Base-by-base conservation (phyloP, 2,888 invertebrate genomes). In the Omphaloscelis lunosa region DNA sequence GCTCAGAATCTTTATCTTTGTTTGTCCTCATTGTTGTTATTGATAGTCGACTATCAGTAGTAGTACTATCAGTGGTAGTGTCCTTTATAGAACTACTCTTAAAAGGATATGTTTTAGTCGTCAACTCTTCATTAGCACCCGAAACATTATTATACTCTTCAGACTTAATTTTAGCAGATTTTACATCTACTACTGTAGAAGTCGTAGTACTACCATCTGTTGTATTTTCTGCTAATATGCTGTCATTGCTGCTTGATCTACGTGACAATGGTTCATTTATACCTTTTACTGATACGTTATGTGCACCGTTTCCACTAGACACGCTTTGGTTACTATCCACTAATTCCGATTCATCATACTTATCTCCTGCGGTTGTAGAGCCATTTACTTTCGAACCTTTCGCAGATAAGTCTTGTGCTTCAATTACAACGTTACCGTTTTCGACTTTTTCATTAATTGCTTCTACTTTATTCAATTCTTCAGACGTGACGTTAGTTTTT, bases 201-300 rank as follows among this genome's bases (percentile, higher is more conserved):
- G 41, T 69, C 1, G n/a, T 68, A 41, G 9, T 23, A 27, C 45
- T 39, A 51, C 4, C 68, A 23, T 53, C 56, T 39, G 61, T 71
- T 15, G 7, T 69, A 20, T 45, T 72, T 53, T 9, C 61, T 17
- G 20, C 7, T 27, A 45, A 15, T 34, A 48, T 41, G 1, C 45
- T 23, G 1, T 29, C 39, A 17, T 74, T 29, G n/a, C 23, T 23
- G 12, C 63, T 71, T 34, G 11, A 71, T 73, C 59, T 74, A 7
- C 82, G 82, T 61, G 15, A 39, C 34, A 56, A n/a, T n/a, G 17
- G 20, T 51, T 72, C 53, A n/a, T 72, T 5, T 29, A 72, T 45
- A 34, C 12, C 15, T 65, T 68, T 89, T 0, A 89, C 86, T 82
- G 84, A 84, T 56, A 88, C 81, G 67, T 87, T 89, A 79, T 61